Evolutionary conservation across 2,113 vertebrate species (phyloP).

Genomic region (Rhinichthys klamathensis): DNA sequence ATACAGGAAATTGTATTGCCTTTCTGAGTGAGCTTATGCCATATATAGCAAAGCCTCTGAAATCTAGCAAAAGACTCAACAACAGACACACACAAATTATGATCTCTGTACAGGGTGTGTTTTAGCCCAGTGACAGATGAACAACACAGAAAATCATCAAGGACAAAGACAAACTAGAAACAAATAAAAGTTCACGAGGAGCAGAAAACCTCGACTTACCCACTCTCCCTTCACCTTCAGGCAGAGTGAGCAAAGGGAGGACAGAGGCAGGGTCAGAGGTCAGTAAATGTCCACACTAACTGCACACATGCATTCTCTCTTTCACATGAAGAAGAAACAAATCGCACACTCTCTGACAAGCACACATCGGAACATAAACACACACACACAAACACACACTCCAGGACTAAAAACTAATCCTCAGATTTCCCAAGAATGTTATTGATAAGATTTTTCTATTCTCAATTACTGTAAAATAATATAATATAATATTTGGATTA

Average conservation of each 20-base stretch:
- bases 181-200: constrained; percentile 59
- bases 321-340: not conserved
- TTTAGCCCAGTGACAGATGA: not conserved
- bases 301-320: not conserved
- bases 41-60: not conserved
- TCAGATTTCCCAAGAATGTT: not conserved
- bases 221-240: constrained; percentile 95
- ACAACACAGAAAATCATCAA: not conserved
- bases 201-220: constrained; percentile 80
- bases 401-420: not conserved
- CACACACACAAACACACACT: not conserved
- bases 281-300: constrained; percentile 54
- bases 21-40: not conserved
- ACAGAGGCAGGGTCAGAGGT: constrained; percentile 75
- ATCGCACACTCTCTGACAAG: not conserved
- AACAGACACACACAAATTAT: not conserved
- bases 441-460: too few species aligned
- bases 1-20: not conserved
- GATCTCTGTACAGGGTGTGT: not conserved
- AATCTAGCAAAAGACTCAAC: not conserved
- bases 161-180: not conserved
- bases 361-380: not conserved
- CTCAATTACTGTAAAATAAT: not conserved
- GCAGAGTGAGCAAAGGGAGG: constrained; percentile 72
- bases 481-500: not conserved